These are phyloP conservation scores for Spodoptera exigua DNA, from an alignment of 2,888 invertebrate species.

Conservation along the genomic window DNA sequence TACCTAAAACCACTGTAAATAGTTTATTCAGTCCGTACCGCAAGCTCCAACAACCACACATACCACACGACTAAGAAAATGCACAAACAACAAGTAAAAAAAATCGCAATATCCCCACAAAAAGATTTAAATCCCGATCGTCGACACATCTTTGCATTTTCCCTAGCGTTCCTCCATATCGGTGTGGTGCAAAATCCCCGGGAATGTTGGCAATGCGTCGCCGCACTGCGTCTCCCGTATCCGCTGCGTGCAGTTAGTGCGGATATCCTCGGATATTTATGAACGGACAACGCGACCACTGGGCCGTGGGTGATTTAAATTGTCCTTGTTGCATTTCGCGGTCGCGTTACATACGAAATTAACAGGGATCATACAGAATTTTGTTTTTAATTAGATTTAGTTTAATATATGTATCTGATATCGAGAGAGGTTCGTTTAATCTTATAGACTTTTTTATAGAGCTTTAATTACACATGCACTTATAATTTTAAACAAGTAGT, in stretches of 20 bases:
- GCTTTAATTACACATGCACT: too few relatives aligned
- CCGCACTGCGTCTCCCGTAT: slow-evolving; percentile 66
- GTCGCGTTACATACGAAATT: slow-evolving; percentile 28
- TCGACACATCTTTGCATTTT: slow-evolving; percentile 49
- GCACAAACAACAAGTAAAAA: neutral
- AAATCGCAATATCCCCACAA: slow-evolving; percentile 1
- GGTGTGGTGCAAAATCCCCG: slow-evolving; percentile 45
- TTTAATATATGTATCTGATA: too few relatives aligned
- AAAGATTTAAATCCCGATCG: slow-evolving; percentile 37
- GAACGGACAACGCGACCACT: slow-evolving; percentile 53
- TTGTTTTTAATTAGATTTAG: neutral
- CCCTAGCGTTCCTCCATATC: slow-evolving; percentile 45
- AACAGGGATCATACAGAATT: slow-evolving; percentile 25
- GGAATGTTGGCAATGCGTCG: slow-evolving; percentile 68
- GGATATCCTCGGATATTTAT: slow-evolving; percentile 60
- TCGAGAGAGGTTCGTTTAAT: too few relatives aligned
- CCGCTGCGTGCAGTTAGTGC: slow-evolving; percentile 56
- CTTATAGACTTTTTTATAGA: too few relatives aligned
- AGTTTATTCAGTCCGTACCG: too few relatives aligned
- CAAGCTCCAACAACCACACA: too few relatives aligned
- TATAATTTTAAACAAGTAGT: too few relatives aligned
- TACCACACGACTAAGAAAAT: neutral
- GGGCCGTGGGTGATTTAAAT: slow-evolving; percentile 58
- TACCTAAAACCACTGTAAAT: too few relatives aligned
- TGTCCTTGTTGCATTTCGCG: slow-evolving; percentile 47